Evolutionary conservation across 2,888 invertebrate species (phyloP), one percentile per base, ranked within the genome.

Genomic region (Dynastes tityus): DNA sequence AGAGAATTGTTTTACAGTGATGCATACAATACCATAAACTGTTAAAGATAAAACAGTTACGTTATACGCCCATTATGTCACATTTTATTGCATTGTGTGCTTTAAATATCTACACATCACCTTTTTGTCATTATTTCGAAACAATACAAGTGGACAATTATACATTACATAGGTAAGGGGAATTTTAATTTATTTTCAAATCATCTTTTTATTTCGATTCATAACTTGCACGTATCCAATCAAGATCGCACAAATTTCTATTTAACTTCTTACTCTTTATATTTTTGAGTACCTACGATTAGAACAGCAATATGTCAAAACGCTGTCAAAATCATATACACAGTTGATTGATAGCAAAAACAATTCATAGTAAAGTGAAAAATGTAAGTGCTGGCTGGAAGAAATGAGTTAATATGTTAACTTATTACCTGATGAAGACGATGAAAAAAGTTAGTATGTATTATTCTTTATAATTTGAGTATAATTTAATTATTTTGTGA

Each of bases 381-480:
- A 13, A 45, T 61, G n/a, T 63, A 40, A 40, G 40, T 61, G 58
- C 27, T 45, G 22, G 9, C 9, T 8, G 16, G 61, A 27, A 22
- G 13, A 45, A 45, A 74, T 63, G 11, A 40, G 37, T 3, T 77
- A 63, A 77, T 29, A 78, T 78, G 78, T 37, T 71, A n/a, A 70
- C 40, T 29, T 16, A 64, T 32, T 73, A 70, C 49, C 3, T 73
- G 53, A 22, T 27, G 53, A 55, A 64, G 73, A 49, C 32, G 71
- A 73, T 71, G 63, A 63, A 71, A 22, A 61, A 78, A 71, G 78
- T 78, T 71, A 78, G 78, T 78, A 78, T 64, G 78, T 78, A 78
- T 51, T 58, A 32, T 16, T 58, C 32, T 74, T 51, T 61, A 40
- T 32, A 22, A 22, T 22, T 22, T 22, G 22, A 22, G 22, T 22